Evolutionary conservation across 2,113 vertebrate genomes (phyloP).

Genomic region (Tragelaphus scriptus): DNA sequence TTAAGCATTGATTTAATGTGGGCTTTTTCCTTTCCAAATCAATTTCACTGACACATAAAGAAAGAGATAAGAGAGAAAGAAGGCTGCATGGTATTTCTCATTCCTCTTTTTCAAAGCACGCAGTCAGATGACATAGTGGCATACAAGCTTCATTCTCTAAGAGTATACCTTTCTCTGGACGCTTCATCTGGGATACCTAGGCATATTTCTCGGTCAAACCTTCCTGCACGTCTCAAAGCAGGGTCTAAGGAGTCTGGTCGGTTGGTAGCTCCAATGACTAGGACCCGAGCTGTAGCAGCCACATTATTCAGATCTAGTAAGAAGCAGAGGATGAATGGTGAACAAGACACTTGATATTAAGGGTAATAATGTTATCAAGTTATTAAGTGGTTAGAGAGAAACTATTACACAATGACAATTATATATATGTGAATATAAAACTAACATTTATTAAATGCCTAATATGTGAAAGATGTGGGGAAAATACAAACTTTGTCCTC

Average conservation of each 20-base stretch:
- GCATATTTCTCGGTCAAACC: constrained; percentile 96
- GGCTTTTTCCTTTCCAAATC: background rate
- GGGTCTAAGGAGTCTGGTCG: constrained; percentile 95
- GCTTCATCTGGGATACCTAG: constrained; percentile 94
- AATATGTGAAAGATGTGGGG: background rate
- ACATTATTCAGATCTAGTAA: constrained; percentile 88
- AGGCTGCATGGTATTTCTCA: background rate
- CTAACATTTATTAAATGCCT: background rate
- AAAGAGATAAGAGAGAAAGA: background rate
- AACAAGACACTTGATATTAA: background rate
- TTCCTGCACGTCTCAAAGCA: constrained; percentile 92
- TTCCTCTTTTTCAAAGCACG: background rate
- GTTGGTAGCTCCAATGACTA: constrained; percentile 97
- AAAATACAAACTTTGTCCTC: background rate
- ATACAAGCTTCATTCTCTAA: background rate
- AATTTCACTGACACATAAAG: background rate
- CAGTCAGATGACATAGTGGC: background rate
- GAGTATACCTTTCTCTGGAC: constrained; percentile 87
- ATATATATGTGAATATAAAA: background rate
- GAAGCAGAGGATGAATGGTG: constrained; percentile 10
- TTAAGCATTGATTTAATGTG: background rate
- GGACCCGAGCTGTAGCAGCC: constrained; percentile 83
- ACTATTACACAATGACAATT: background rate
- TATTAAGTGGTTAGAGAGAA: background rate
- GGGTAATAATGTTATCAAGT: background rate